A percentile compares a stretch with the other conserved stretches of the same genome.
Evolutionary conservation across 2,888 invertebrate species (phyloP).

Genomic region (Stramonita haemastoma): DNA sequence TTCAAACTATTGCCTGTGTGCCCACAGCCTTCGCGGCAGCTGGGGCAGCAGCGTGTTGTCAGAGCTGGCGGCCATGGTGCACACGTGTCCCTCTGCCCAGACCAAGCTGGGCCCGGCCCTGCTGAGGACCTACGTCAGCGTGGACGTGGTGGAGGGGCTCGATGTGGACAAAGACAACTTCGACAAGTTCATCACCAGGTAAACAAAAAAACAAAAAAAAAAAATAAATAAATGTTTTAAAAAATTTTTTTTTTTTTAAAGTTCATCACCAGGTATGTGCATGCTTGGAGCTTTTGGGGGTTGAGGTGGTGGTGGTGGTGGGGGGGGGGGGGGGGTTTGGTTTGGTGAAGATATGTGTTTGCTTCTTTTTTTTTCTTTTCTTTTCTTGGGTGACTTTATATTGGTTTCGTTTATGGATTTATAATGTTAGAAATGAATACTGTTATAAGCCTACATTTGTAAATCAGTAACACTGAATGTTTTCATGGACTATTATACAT

Average conservation of each 20-base stretch:
- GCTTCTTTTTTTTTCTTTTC: no score
- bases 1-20: background rate
- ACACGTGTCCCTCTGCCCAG: slow-evolving; percentile 51
- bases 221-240: no score
- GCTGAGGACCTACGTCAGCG: slow-evolving; percentile 50
- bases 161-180: slow-evolving; percentile 55
- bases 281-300: background rate
- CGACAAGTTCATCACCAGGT: slow-evolving; percentile 54
- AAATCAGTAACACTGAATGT: no score
- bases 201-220: no score
- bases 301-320: background rate
- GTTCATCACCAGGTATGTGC: slow-evolving; percentile 23
- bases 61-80: slow-evolving; percentile 51
- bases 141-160: slow-evolving; percentile 56
- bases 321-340: no score
- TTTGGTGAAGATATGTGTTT: no score
- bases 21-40: slow-evolving; percentile 20
- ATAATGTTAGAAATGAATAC: no score
- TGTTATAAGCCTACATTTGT: no score
- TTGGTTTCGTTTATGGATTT: no score
- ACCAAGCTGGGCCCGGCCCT: slow-evolving; percentile 52
- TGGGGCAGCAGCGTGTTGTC: slow-evolving; percentile 51
- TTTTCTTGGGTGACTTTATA: no score
- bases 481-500: no score
- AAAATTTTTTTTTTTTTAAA: slow-evolving; percentile 32